Conservation (phyloP, 1,140 invertebrate species). For the Heterodera schachtii region DNA sequence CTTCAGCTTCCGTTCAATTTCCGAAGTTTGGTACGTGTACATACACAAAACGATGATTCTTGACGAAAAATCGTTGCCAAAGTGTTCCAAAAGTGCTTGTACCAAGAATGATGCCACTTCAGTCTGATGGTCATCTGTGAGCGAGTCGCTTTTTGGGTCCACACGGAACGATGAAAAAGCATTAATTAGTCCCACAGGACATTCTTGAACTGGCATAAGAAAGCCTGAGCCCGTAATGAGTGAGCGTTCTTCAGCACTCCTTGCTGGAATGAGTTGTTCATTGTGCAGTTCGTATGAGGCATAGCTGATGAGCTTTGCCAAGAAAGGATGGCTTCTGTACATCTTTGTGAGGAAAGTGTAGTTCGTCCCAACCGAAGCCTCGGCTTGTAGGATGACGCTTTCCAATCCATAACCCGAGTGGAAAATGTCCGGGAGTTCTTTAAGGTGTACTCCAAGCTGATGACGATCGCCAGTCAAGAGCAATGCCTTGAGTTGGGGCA, state of each 20-base stretch:
- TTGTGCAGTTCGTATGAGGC: background rate
- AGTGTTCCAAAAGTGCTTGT: background rate
- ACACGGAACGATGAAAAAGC: background rate
- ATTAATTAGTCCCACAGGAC: background rate
- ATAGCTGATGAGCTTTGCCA: background rate
- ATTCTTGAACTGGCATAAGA: background rate
- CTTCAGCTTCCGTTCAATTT: background rate
- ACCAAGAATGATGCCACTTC: background rate
- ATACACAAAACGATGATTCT: background rate
- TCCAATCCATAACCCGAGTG: background rate
- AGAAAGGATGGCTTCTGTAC: slow-evolving; percentile 3
- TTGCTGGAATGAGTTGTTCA: background rate
- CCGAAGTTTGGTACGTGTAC: background rate
- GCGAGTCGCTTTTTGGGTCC: background rate
- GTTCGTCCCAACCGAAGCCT: background rate
- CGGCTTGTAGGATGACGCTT: background rate
- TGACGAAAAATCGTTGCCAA: background rate
- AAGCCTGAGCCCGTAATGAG: background rate
- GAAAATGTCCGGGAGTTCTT: background rate
- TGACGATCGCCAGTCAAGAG: slow-evolving; percentile 5
- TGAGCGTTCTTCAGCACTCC: background rate
- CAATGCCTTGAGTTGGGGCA: background rate
- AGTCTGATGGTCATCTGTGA: background rate
- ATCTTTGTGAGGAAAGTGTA: background rate
- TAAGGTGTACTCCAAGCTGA: background rate